Percentiles rank a stretch among this genome's conserved stretches.
Evolutionary conservation across 1,140 invertebrate species (phyloP).

Genomic region (Brachionus paranguensis): DNA sequence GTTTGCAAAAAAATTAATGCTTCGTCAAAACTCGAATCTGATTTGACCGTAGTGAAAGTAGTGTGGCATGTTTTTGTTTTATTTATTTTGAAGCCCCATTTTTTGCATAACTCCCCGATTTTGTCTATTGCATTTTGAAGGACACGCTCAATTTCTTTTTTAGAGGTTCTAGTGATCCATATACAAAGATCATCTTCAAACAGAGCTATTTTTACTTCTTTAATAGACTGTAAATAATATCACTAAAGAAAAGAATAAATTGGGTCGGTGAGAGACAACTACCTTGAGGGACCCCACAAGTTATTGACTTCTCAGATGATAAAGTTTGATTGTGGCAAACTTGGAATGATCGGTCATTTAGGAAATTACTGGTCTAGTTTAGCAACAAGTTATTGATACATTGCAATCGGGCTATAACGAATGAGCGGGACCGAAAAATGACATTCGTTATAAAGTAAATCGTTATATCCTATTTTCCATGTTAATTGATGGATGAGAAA

Average conservation of each 20-base stretch:
- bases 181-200: not conserved
- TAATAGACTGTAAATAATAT: not conserved
- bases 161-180: not conserved
- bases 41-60: no score
- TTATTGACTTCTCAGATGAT: not conserved
- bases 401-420: no score
- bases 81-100: not conserved
- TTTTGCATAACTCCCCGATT: no score
- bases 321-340: not conserved
- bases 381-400: not conserved
- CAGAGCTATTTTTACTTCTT: not conserved
- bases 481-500: no score
- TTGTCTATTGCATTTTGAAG: no score
- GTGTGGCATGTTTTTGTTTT: not conserved
- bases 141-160: not conserved
- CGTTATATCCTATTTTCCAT: no score
- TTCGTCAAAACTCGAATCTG: no score
- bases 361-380: not conserved
- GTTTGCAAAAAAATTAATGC: no score
- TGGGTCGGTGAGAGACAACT: not conserved
- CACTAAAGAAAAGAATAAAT: not conserved
- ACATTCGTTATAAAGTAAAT: no score
- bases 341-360: not conserved
- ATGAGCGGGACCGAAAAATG: no score
- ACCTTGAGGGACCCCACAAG: constrained; percentile 11